phyloP scores from a whole-genome alignment of 2,888 invertebrate genomes.

The Coelogynopora nodosa region DNA sequence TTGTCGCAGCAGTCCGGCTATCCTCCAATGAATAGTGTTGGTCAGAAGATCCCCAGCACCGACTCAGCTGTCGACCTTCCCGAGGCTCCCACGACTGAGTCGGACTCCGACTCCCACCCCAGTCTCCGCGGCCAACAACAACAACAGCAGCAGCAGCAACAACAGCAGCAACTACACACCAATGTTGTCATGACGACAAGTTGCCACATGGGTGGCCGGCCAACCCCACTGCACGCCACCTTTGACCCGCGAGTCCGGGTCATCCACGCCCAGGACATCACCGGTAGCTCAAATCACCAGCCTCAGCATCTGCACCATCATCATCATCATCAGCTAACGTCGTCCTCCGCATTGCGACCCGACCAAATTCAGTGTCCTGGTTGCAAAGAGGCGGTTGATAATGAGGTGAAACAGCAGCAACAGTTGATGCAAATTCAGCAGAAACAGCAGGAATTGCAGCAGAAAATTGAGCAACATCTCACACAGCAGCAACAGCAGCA shows the following conservation, averaged over 20 bases:
- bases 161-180: not conserved
- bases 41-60: constrained; percentile 21
- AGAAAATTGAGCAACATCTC: not conserved
- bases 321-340: not conserved
- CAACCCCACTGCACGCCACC: not conserved
- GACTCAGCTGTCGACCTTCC: constrained; percentile 16
- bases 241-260: not conserved
- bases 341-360: not conserved
- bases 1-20: not conserved
- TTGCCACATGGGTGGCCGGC: not conserved
- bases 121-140: constrained; percentile 14
- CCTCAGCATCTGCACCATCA: not conserved
- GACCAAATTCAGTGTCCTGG: constrained; percentile 11
- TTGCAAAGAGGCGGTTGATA: constrained; percentile 8
- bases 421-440: constrained; percentile 3
- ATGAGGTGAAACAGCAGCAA: constrained; percentile 23
- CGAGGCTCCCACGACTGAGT: constrained; percentile 1
- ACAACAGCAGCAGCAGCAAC: constrained; percentile 12
- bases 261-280: not conserved
- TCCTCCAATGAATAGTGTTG: not conserved
- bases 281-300: not conserved
- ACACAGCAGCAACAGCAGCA: not conserved
- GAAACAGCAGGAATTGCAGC: constrained; percentile 8
- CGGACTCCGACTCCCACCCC: constrained; percentile 27
- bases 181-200: constrained; percentile 20